phyloP scores from a whole-genome alignment of 2,113 vertebrate species.

The Grus americana region DNA sequence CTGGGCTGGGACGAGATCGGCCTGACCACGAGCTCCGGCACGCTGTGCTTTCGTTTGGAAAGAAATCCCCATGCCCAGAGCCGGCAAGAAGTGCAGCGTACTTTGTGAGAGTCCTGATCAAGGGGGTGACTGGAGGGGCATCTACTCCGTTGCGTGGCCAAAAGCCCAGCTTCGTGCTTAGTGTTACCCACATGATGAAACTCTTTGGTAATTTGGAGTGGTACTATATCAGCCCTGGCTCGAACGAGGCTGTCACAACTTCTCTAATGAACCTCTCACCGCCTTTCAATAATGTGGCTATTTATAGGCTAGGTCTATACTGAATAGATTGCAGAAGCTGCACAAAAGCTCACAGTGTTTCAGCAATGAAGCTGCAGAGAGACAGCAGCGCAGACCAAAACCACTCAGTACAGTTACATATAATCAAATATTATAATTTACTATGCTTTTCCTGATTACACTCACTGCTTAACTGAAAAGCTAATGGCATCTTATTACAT shows the following conservation, averaged over 20 bases:
- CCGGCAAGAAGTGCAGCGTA: not conserved
- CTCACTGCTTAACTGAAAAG: not conserved
- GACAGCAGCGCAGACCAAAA: not conserved
- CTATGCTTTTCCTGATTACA: not conserved
- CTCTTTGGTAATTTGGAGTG: not conserved
- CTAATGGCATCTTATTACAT: not conserved
- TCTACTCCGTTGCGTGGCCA: not conserved
- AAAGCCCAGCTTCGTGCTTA: not conserved
- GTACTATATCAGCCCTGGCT: not conserved
- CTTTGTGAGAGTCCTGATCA: not conserved
- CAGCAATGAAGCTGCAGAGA: not conserved
- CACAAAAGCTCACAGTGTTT: slow-evolving; percentile 32
- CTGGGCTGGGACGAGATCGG: not conserved
- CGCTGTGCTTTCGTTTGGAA: fast-evolving
- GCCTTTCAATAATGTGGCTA: slow-evolving; percentile 10
- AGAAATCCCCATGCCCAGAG: not conserved
- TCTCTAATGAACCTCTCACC: slow-evolving; percentile 29
- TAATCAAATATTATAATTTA: not conserved
- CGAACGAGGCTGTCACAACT: not conserved
- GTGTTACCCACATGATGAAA: not conserved
- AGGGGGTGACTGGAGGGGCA: not conserved
- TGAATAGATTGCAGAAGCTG: slow-evolving; percentile 17
- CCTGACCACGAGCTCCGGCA: not conserved
- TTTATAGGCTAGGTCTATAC: slow-evolving; percentile 19
- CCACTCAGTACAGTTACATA: not conserved